Evolutionary conservation across 2,888 invertebrate genomes (phyloP), one percentile per base, ranked within the genome.

Genomic region (Litoditis marina): DNA sequence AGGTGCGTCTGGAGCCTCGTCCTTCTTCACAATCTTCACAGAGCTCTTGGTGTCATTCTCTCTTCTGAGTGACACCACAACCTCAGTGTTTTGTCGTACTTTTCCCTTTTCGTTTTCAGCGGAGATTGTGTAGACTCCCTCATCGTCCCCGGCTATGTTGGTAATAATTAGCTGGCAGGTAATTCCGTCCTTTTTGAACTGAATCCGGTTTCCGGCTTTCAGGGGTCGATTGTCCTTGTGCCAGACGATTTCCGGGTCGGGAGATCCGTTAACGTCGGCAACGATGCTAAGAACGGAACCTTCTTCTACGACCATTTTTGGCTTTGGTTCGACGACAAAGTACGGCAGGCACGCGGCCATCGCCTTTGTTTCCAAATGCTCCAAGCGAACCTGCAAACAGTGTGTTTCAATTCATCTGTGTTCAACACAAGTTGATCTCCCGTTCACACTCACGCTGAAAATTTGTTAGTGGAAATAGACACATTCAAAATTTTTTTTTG

Each of bases 101-200:
- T 74, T 72, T 54, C 76, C 76, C 46, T 74, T 67, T 32, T 72
- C 58, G 42, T 76, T 76, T 32, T 74, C 73, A 5, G 73, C 76
- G 46, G 91, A 88, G 85, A 95, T 95, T 36, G 89, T 88, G 86
- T 96, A 99, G 84, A 92, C 92, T 73, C 96, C 98, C 69, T 93
- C 92, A 87, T 99, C 96, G 63, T 90, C 90, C 0, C 92, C 91
- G 80, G 90, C 89, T 84, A 94, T 94, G 85, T 92, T 91, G 65
- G 91, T 88, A 78, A 98, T 93, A 87, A 95, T 95, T 86, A 98
- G 89, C 0, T 94, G 92, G 56, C 95, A 91, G 49, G 98, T 53
- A 74, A 77, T 60, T 67, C 71, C 94, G 76, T 98, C 98, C 84
- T 81, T 76, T 32, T 81, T 79, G 58, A 67, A 74, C 63, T 64